Percentiles rank a stretch among this genome's conserved stretches.
phyloP scores from a whole-genome alignment of 2,888 invertebrate species.

The Caenorhabditis sp. region DNA sequence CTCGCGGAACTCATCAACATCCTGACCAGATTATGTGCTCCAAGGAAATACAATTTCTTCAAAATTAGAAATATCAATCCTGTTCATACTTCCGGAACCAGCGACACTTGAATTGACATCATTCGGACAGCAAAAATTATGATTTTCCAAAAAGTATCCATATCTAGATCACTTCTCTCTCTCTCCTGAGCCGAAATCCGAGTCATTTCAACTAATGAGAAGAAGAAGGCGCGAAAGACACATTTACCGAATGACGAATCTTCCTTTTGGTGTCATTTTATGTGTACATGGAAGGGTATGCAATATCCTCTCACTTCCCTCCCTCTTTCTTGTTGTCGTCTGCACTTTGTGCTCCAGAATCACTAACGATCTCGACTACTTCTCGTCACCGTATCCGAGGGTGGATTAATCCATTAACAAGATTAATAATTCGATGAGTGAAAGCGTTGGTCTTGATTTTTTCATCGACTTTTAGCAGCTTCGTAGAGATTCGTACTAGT shows the following conservation, averaged over 20 bases:
- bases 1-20: background rate
- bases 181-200: slow-evolving; percentile 33
- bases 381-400: slow-evolving; percentile 28
- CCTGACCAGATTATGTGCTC: background rate
- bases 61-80: background rate
- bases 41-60: background rate
- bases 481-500: slow-evolving; percentile 7
- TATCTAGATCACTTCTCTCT: background rate
- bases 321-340: slow-evolving; percentile 43
- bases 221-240: background rate
- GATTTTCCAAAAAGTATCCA: slow-evolving; percentile 27
- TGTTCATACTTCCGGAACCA: slow-evolving; percentile 25
- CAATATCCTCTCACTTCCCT: slow-evolving; percentile 11
- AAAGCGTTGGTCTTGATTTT: slow-evolving; percentile 4
- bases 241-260: slow-evolving; percentile 40
- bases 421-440: slow-evolving; percentile 29
- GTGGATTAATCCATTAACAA: slow-evolving; percentile 42
- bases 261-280: slow-evolving; percentile 47
- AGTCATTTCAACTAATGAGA: slow-evolving; percentile 47
- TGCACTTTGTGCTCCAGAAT: slow-evolving; percentile 61
- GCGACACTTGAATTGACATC: slow-evolving; percentile 5
- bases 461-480: slow-evolving; percentile 13
- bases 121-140: slow-evolving; percentile 21
- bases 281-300: slow-evolving; percentile 5
- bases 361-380: too few species aligned